These are phyloP conservation scores for Dendrocincla fuliginosa DNA, from an alignment of 2,797 vertebrate genomes.

Conservation along the genomic window DNA sequence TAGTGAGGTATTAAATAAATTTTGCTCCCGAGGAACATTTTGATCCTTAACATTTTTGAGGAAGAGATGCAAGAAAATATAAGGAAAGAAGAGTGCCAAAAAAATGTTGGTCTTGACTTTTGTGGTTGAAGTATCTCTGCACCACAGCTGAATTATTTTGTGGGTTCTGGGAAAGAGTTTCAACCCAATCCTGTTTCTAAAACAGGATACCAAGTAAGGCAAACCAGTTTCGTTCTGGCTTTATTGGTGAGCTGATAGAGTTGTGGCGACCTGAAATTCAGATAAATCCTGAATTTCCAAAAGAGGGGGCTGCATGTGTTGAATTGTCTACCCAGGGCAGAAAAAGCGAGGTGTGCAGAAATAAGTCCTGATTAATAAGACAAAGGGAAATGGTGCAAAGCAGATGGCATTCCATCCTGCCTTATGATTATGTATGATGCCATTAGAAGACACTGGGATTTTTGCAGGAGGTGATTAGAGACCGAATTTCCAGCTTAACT, in stretches of 20 bases:
- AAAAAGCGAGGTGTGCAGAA: conserved; percentile 45
- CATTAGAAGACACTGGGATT: conserved; percentile 10
- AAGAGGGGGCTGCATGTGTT: neutral
- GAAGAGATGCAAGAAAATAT: neutral
- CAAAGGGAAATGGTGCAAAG: conserved; percentile 71
- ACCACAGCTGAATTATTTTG: neutral
- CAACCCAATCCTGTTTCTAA: neutral
- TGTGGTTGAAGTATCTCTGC: neutral
- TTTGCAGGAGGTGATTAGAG: conserved; percentile 1
- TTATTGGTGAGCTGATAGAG: neutral
- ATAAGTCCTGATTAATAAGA: conserved; percentile 63
- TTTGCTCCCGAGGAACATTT: neutral
- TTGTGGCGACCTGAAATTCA: neutral
- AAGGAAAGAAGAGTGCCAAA: neutral
- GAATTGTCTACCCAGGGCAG: neutral
- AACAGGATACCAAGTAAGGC: neutral
- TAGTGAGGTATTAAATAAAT: fast-evolving
- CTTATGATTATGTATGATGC: conserved; percentile 54
- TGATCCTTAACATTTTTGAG: neutral
- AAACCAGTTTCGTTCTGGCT: neutral
- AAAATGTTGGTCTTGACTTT: neutral
- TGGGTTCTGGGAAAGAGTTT: neutral
- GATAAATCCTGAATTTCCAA: neutral
- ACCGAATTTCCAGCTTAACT: neutral
- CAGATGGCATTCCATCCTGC: conserved; percentile 66